Evolutionary conservation across 2,888 invertebrate species (phyloP), one percentile per base, ranked within the genome.

Genomic region (Apoderus coryli): DNA sequence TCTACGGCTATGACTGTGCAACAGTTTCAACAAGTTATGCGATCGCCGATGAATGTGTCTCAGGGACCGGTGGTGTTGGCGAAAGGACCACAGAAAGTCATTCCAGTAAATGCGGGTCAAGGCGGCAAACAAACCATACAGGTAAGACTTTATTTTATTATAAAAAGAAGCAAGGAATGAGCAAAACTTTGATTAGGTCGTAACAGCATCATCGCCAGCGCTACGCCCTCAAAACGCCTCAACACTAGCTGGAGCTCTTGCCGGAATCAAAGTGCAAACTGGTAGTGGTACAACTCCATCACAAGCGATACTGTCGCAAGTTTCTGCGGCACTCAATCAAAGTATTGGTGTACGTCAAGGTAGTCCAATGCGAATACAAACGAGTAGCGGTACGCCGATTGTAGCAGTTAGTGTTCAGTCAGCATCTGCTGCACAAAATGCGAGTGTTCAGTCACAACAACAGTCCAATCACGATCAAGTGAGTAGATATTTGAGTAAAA

Each of bases 1-100:
- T 65, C 72, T 0, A 64, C 69, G 1, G 67, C 72, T 0, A 69
- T 78, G 53, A 76, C 76, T 0, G 70, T 79, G 34, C 78, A 79
- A 43, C 79, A 79, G 48, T 66, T 80, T 24, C 77, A 78, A 38
- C 78, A 79, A 49, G 73, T 77, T 7, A 56, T 57, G 28, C 44
- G 56, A 31, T 45, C 56, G 12, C 65, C 65, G 3, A 56, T 67
- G 39, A 54, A 61, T 4, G 57, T 61, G 4, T 59, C 65, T 10
- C 67, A 65, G 33, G 67, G 70, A 5, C 65, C 69, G 37, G 64
- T 68, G 1, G 70, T 76, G 9, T 49, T 75, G 28, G 65, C 74
- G 2, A 73, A 74, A 47, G 61, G 69, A 26, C 64, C 69, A 11
- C 65, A 71, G 0, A 61, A 76, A 14, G 72, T 76, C 2, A 74